phyloP scores from a whole-genome alignment of 2,113 vertebrate genomes.

The human (Homo sapiens) region DNA sequence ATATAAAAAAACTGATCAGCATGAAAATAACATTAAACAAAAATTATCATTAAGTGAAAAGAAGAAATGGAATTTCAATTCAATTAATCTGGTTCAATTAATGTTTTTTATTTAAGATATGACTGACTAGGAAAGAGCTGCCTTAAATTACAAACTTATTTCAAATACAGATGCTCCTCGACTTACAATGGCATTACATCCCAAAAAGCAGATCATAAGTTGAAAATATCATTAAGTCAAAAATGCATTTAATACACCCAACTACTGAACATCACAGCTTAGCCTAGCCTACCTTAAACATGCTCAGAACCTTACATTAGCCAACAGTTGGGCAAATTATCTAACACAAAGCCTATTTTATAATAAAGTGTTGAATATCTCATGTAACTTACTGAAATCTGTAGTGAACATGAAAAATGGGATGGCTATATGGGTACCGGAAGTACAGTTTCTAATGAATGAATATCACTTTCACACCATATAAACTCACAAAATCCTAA shows the following conservation, averaged over 20 bases:
- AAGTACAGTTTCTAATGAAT: neutral
- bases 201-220: neutral
- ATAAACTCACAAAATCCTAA: neutral
- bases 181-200: neutral
- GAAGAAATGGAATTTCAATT: neutral
- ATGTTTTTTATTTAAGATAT: constrained; percentile 36
- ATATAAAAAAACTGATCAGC: neutral
- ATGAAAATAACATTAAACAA: neutral
- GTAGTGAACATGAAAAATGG: no score
- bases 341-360: neutral
- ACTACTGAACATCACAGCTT: neutral
- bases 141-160: constrained; percentile 37
- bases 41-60: constrained; percentile 41
- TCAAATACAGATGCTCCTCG: neutral
- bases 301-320: neutral
- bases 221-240: neutral
- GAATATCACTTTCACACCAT: neutral
- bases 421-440: neutral
- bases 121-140: neutral
- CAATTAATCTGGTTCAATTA: neutral
- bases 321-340: neutral
- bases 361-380: neutral
- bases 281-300: neutral
- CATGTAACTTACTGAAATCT: neutral
- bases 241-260: neutral